Percentiles rank a stretch among this genome's conserved stretches.
Evolutionary conservation across 2,888 invertebrate species (phyloP).

Genomic region (Pollenia labialis): DNA sequence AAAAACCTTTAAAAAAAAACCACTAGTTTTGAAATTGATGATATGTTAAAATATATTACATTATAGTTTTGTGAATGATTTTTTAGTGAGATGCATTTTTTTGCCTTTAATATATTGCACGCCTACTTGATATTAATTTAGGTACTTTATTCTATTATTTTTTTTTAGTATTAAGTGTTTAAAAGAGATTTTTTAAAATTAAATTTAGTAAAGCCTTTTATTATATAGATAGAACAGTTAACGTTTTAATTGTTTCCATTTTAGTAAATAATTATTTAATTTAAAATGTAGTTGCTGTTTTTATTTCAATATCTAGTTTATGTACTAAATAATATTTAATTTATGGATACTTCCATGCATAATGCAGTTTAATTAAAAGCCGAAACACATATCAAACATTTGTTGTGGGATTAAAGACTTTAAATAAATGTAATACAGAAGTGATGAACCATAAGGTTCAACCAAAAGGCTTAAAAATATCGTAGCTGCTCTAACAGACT

Average conservation of each 20-base stretch:
- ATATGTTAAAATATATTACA: background rate
- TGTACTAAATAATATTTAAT: background rate
- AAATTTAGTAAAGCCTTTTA: constrained; percentile 18
- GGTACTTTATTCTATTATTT: background rate
- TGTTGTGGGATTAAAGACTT: no score
- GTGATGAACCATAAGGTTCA: no score
- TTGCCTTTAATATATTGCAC: background rate
- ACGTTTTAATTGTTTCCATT: background rate
- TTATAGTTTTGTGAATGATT: background rate
- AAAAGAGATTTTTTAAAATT: background rate
- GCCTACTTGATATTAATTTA: constrained; percentile 4
- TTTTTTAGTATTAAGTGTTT: background rate
- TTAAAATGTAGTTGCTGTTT: background rate
- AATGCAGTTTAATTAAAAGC: no score
- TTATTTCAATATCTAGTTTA: no score
- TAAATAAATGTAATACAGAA: no score
- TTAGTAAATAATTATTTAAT: background rate
- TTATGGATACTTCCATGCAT: no score
- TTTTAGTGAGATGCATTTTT: background rate
- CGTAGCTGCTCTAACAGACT: no score
- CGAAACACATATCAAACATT: no score
- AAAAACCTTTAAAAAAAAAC: background rate
- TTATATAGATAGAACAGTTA: constrained; percentile 52
- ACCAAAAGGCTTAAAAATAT: no score
- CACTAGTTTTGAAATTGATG: constrained; percentile 3